Evolutionary conservation across 1,140 invertebrate genomes (phyloP).

Genomic region (Drosophila murphyi): DNA sequence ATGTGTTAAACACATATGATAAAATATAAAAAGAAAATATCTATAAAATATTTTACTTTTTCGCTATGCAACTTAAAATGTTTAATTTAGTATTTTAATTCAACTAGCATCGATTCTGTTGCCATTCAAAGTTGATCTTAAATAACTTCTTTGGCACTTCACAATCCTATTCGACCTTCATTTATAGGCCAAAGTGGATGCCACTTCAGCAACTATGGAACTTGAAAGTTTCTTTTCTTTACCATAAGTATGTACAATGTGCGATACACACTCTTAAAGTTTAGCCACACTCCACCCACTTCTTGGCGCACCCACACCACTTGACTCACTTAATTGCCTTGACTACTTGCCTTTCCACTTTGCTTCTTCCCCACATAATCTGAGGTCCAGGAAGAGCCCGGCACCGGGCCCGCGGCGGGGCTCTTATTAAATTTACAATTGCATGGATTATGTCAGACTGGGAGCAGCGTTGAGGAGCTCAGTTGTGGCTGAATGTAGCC

Average conservation of each 20-base stretch:
- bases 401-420: conserved; percentile 9
- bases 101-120: conserved; percentile 6
- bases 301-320: neutral
- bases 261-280: conserved; percentile 1
- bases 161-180: conserved; percentile 39
- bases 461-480: conserved; percentile 73
- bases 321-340: conserved; percentile 64
- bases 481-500: conserved; percentile 77
- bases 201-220: conserved; percentile 26
- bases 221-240: conserved; percentile 54
- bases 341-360: conserved; percentile 45
- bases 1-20: neutral
- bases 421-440: conserved; percentile 82
- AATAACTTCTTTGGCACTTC: conserved; percentile 4
- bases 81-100: neutral
- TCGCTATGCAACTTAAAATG: neutral
- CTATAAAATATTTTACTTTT: neutral
- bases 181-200: conserved; percentile 21
- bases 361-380: conserved; percentile 28
- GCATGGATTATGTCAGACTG: conserved; percentile 79
- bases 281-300: neutral
- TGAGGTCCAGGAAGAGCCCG: neutral
- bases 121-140: conserved; percentile 15
- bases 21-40: neutral
- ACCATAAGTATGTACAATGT: neutral